These are phyloP conservation scores for Ceratosolen fusciceps DNA, from an alignment of 1,140 invertebrate species.

Conservation along the genomic window DNA sequence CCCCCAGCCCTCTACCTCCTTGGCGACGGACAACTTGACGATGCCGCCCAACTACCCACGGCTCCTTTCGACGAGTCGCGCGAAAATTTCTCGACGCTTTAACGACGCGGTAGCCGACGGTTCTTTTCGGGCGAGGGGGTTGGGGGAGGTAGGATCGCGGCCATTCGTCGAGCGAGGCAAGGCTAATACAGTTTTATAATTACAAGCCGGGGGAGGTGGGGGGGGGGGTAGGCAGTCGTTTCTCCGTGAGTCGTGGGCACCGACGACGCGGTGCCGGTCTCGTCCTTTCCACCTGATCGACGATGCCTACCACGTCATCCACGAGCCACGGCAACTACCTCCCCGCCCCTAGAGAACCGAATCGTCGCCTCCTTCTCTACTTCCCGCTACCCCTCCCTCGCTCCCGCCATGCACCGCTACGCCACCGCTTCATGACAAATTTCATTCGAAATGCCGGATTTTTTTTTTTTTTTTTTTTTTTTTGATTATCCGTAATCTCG, in stretches of 20 bases:
- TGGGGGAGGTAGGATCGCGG: background rate
- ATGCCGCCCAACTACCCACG: slow-evolving; percentile 32
- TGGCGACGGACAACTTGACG: slow-evolving; percentile 30
- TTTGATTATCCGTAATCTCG: background rate
- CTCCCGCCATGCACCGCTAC: background rate
- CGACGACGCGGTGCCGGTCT: too few relatives aligned
- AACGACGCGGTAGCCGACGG: background rate
- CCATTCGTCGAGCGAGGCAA: slow-evolving; percentile 57
- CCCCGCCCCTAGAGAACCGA: slow-evolving; percentile 44
- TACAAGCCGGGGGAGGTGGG: slow-evolving; percentile 58
- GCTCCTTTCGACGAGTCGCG: slow-evolving; percentile 36
- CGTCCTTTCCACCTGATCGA: too few relatives aligned
- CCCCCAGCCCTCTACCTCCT: background rate
- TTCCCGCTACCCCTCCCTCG: background rate
- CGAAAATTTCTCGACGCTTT: slow-evolving; percentile 38
- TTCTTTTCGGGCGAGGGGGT: background rate
- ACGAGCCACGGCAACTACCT: slow-evolving; percentile 31
- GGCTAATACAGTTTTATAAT: slow-evolving; percentile 67
- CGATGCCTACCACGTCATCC: too few relatives aligned
- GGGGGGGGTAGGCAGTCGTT: too few relatives aligned
- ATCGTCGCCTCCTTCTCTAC: background rate
- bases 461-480: background rate
- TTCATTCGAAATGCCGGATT: background rate
- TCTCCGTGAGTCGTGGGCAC: too few relatives aligned
- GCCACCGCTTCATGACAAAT: background rate